Base-by-base conservation (phyloP, 2,797 vertebrate genomes). In the Siniperca obscura region DNA sequence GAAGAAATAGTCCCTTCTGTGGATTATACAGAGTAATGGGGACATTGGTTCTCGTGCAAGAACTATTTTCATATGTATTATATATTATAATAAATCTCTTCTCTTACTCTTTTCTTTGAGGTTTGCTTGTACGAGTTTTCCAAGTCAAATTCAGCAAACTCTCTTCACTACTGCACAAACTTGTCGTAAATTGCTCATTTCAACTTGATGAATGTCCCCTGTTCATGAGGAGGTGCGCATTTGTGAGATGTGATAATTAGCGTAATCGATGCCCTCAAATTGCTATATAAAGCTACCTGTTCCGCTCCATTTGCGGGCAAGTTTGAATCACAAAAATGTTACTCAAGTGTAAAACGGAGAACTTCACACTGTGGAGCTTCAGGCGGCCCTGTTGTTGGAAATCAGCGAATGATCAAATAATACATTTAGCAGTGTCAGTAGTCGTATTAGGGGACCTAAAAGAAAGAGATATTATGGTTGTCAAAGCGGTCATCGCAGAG, bases 1-100 rank as follows among this genome's bases (percentile, higher is more conserved):
- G 8, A 69, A 14, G 16, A 71, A 56, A 65, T n/a, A 27, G 40
- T 57, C 56, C 67, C 17, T 53, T 74, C 16, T 74, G 72, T 30
- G 50, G 19, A 57, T 46, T n/a, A 22, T 34, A 9, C 25, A 0
- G 19, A n/a, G 42, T 46, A 60, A 56, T 19, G 14, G 22, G 34
- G 52, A 60, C 38, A 16, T 1, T 12, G 14, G 22, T 30, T 38
- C 4, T 46, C n/a, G 25, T 21, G 22, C 16, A 21, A 11, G 5
- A 59, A 21, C 27, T 36, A 21, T 22, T 34, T 13, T 22, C 4
- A 40, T 34, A 14, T 17, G 62, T 16, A 27, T 27, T 27, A 27
- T 27, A 27, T 27, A 27, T 62, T 13, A 42, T 16, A 22, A 44
- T 44, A 27, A 64, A 74, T 55, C n/a, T 36, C 42, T 21, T 36